Evolutionary conservation across 2,113 vertebrate genomes (phyloP).

Genomic region (Mormyrus iriodes): DNA sequence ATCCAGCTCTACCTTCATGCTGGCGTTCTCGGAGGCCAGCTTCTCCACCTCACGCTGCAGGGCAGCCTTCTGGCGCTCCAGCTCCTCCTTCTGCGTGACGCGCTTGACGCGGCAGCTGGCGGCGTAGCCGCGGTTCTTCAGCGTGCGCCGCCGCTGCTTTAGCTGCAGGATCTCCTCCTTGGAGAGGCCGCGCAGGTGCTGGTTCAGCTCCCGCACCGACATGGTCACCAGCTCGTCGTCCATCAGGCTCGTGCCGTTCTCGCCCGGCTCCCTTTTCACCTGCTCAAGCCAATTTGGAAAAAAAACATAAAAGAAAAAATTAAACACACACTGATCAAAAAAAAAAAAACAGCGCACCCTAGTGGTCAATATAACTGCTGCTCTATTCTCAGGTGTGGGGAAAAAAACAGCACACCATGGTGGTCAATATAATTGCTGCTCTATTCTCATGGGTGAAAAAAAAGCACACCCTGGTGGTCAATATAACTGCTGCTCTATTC

Average conservation of each 20-base stretch:
- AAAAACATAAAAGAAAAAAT: neutral
- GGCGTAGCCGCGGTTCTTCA: conserved; percentile 92
- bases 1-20: conserved; percentile 92
- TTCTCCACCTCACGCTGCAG: conserved; percentile 97
- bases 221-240: conserved; percentile 98
- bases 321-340: conserved; percentile 9
- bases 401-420: neutral
- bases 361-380: neutral
- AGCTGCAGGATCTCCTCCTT: conserved; percentile 96
- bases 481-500: neutral
- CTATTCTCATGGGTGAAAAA: neutral
- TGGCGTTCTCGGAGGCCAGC: conserved; percentile 89
- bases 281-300: conserved; percentile 40
- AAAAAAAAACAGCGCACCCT: neutral
- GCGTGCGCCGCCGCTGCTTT: conserved; percentile 91
- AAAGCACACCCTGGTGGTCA: neutral
- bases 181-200: conserved; percentile 89
- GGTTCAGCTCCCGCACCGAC: conserved; percentile 96
- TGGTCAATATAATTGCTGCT: neutral
- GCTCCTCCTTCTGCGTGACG: conserved; percentile 95
- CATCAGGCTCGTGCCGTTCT: conserved; percentile 97
- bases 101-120: conserved; percentile 95
- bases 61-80: conserved; percentile 94
- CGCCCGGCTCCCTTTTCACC: conserved; percentile 98
- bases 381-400: neutral